Percentiles rank a stretch among this genome's conserved stretches.
Conservation (phyloP, 1,140 invertebrate genomes). For the Drosophila jambulina region DNA sequence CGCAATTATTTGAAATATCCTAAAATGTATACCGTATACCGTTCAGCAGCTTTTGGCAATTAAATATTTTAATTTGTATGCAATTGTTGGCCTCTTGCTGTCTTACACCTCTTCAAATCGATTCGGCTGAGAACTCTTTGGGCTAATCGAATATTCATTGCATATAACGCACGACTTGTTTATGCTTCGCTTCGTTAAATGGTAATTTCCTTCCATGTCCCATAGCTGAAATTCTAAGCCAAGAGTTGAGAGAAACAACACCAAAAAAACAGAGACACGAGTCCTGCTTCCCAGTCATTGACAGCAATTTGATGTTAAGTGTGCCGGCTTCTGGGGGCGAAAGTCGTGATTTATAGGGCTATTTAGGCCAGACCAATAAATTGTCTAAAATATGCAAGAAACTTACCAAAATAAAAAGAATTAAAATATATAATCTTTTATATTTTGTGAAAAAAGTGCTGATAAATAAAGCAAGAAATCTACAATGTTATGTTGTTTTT, state of each 20-base stretch:
- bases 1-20: background rate
- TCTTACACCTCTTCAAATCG: constrained; percentile 62
- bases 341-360: constrained; percentile 49
- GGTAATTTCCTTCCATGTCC: constrained; percentile 64
- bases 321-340: constrained; percentile 16
- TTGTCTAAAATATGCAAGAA: constrained; percentile 14
- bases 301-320: constrained; percentile 55
- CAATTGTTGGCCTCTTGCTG: constrained; percentile 40
- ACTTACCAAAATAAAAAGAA: background rate
- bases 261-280: constrained; percentile 58
- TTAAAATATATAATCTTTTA: background rate
- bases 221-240: constrained; percentile 77
- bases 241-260: constrained; percentile 12
- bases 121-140: constrained; percentile 33
- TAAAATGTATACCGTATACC: background rate
- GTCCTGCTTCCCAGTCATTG: constrained; percentile 75
- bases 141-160: constrained; percentile 73
- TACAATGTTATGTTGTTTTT: background rate
- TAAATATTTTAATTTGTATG: constrained; percentile 61
- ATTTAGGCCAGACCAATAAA: constrained; percentile 32
- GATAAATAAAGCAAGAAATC: background rate
- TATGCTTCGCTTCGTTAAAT: constrained; percentile 62
- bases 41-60: constrained; percentile 25
- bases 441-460: background rate
- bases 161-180: constrained; percentile 75